Evolutionary conservation across 2,797 vertebrate species (phyloP).

Genomic region (Liparis tanakae): DNA sequence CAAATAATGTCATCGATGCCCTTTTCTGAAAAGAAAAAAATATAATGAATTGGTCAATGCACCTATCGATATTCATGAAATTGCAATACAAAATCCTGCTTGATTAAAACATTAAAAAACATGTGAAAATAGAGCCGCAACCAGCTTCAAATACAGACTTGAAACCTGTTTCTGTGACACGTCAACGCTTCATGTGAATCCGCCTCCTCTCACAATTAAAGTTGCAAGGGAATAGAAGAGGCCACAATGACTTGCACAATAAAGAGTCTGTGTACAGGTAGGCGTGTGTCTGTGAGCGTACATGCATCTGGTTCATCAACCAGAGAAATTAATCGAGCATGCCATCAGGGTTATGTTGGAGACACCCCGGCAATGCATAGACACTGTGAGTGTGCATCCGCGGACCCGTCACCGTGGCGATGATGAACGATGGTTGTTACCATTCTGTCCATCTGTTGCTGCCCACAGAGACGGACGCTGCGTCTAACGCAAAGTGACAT

Average conservation of each 20-base stretch:
- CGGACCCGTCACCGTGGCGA: constrained; percentile 64
- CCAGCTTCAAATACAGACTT: neutral
- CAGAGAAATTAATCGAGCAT: constrained; percentile 66
- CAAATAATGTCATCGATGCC: neutral
- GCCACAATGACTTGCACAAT: neutral
- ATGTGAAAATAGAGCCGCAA: neutral
- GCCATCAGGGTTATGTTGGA: constrained; percentile 52
- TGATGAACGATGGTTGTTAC: constrained; percentile 77
- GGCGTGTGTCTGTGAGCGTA: neutral
- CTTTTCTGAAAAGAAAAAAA: no score
- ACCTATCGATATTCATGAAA: neutral
- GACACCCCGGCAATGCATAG: constrained; percentile 60
- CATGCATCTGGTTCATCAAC: constrained; percentile 41
- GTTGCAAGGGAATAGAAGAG: no score
- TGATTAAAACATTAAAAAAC: neutral
- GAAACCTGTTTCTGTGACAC: constrained; percentile 1
- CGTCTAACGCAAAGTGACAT: constrained; percentile 71
- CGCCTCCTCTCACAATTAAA: neutral
- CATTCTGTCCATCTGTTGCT: constrained; percentile 77
- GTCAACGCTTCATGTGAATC: neutral
- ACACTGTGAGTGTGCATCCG: constrained; percentile 32
- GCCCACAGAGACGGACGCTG: constrained; percentile 69
- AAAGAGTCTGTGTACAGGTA: constrained; percentile 17
- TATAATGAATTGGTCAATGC: neutral
- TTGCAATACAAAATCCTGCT: neutral